A percentile compares a stretch with the other conserved stretches of the same genome.
Conservation (phyloP, 92 coral and sea anemone genomes). For the Palythoa heliodiscus region DNA sequence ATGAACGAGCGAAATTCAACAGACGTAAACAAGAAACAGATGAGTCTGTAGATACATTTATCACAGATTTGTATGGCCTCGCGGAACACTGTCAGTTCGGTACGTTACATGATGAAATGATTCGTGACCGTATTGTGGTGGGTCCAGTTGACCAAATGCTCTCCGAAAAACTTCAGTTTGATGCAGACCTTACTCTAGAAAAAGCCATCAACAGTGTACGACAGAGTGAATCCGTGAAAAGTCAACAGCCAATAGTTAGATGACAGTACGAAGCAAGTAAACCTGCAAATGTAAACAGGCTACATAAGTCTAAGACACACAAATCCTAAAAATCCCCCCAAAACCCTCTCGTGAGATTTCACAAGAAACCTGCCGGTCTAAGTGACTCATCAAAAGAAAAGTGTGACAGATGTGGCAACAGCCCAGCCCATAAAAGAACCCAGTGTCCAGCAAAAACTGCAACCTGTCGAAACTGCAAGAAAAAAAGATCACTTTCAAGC, state of each 20-base stretch:
- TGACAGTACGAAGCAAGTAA: background rate
- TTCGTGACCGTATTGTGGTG: background rate
- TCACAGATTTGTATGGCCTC: background rate
- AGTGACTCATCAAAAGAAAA: no score
- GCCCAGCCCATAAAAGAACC: no score
- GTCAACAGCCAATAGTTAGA: background rate
- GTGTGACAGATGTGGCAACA: no score
- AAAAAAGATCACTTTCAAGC: background rate
- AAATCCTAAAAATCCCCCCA: no score
- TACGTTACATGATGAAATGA: no score
- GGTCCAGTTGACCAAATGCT: background rate
- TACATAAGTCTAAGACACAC: no score
- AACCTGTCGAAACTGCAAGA: background rate
- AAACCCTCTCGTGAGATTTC: no score
- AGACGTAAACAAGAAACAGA: background rate
- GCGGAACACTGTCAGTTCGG: background rate
- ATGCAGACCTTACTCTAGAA: background rate
- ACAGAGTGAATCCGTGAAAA: background rate
- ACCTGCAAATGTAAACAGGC: no score
- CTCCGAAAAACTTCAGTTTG: background rate
- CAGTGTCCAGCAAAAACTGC: no score
- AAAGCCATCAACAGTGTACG: background rate
- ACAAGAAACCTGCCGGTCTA: no score
- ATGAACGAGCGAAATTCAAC: background rate
- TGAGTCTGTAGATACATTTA: background rate